Percentiles rank a stretch among this genome's conserved stretches.
phyloP scores from a whole-genome alignment of 2,888 invertebrate genomes.

The Amphipyra tragopoginis region DNA sequence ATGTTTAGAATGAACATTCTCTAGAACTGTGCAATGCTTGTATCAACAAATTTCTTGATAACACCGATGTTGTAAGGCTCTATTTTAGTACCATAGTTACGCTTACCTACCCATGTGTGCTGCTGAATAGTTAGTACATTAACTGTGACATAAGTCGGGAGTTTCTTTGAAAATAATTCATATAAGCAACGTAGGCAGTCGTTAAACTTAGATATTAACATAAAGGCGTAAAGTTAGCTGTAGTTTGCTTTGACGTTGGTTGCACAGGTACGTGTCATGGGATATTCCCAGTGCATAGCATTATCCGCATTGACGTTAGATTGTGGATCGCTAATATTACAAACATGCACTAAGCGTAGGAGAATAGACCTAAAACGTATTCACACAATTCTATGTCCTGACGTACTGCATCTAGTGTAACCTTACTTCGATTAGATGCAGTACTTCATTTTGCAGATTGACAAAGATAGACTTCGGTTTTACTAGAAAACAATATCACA shows the following conservation, averaged over 20 bases:
- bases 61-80: neutral
- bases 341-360: neutral
- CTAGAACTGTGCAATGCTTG: constrained; percentile 3
- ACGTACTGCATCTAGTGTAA: neutral
- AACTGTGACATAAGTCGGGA: no score
- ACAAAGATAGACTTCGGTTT: neutral
- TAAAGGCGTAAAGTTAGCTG: neutral
- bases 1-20: constrained; percentile 24
- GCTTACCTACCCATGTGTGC: neutral
- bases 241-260: neutral
- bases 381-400: neutral
- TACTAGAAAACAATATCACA: neutral
- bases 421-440: no score
- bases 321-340: constrained; percentile 2
- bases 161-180: no score
- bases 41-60: constrained; percentile 16
- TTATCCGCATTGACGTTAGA: constrained; percentile 26
- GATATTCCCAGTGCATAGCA: constrained; percentile 12
- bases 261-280: neutral
- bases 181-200: no score
- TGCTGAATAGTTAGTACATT: no score
- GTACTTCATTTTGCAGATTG: no score
- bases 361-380: neutral
- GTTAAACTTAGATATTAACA: neutral
- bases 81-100: neutral